phyloP scores from a whole-genome alignment of 2,888 invertebrate genomes.

The Agrochola lota region DNA sequence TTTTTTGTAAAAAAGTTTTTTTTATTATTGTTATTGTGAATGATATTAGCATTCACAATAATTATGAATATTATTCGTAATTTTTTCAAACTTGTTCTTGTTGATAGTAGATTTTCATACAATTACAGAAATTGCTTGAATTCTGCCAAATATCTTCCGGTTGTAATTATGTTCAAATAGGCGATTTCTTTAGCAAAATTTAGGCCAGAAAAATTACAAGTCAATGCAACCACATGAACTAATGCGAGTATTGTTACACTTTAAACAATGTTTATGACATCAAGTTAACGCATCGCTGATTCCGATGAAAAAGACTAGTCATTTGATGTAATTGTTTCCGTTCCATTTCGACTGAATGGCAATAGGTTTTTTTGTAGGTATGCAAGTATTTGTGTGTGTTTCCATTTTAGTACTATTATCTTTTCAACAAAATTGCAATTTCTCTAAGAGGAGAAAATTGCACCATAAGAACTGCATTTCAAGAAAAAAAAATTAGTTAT shows the following conservation, averaged over 20 bases:
- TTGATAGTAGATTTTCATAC: neutral
- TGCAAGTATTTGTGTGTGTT: neutral
- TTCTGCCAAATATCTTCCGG: neutral
- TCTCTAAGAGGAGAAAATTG: neutral
- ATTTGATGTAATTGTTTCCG: slow-evolving; percentile 59
- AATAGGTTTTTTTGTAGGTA: slow-evolving; percentile 6
- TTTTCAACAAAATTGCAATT: neutral
- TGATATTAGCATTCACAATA: neutral
- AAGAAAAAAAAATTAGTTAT: no score
- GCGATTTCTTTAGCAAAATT: no score
- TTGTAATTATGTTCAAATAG: no score
- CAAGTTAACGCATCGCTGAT: slow-evolving; percentile 45
- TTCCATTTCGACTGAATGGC: slow-evolving; percentile 43
- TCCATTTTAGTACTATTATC: neutral
- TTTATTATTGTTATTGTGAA: neutral
- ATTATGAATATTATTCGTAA: no score
- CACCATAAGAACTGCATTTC: no score
- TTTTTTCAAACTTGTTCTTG: neutral
- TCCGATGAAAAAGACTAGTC: slow-evolving; percentile 24
- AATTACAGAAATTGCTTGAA: neutral
- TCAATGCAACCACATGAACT: slow-evolving; percentile 4
- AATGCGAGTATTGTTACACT: slow-evolving; percentile 9
- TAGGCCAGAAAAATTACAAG: neutral
- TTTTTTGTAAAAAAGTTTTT: no score
- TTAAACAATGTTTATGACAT: slow-evolving; percentile 47